A percentile compares a stretch with the other conserved stretches of the same genome.
Conservation (phyloP, 2,113 vertebrate species). For the Bolborhynchus lineola region DNA sequence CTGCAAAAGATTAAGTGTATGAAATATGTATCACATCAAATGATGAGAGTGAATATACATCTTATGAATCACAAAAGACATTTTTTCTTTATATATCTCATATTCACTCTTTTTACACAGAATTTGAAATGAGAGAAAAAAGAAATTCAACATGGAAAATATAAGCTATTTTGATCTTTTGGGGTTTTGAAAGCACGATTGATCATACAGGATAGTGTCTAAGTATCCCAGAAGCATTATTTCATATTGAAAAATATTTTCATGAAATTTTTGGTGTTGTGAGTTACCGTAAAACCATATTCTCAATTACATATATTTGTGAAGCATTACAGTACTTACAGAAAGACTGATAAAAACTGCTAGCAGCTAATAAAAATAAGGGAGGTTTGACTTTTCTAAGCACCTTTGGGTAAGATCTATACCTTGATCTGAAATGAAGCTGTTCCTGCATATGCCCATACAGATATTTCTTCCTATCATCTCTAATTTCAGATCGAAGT, state of each 20-base stretch:
- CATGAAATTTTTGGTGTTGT: background rate
- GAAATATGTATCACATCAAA: background rate
- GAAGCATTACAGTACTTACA: background rate
- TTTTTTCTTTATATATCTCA: background rate
- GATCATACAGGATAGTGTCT: background rate
- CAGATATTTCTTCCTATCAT: background rate
- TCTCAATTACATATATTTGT: background rate
- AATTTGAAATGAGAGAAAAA: background rate
- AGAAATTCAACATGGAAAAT: background rate
- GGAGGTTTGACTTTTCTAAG: background rate
- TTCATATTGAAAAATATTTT: background rate
- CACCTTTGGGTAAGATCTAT: background rate
- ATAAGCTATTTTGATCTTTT: background rate
- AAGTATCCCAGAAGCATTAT: background rate
- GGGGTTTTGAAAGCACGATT: background rate
- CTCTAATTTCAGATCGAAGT: background rate
- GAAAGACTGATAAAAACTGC: background rate
- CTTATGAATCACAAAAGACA: background rate
- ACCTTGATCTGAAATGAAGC: background rate
- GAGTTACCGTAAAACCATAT: background rate
- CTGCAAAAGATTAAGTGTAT: background rate
- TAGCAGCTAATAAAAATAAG: background rate
- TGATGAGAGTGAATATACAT: background rate
- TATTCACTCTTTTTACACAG: background rate
- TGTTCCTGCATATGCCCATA: background rate